A percentile compares a stretch with the other conserved stretches of the same genome.
These are phyloP conservation scores for Chondrilla cf. caribensis DNA, from an alignment of 37 sponge, comb jelly and placozoan species.

Conservation along the genomic window DNA sequence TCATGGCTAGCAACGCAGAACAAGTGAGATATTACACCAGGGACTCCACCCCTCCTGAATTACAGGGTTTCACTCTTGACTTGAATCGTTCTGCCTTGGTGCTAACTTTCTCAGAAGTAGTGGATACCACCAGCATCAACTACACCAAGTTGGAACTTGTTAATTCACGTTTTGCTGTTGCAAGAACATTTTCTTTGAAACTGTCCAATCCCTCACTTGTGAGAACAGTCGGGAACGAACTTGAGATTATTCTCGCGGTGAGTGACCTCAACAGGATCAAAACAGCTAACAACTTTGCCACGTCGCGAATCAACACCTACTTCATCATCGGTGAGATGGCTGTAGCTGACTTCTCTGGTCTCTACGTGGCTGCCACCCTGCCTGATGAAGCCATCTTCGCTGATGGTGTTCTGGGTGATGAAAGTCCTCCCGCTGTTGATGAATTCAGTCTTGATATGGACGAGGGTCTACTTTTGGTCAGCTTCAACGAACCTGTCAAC, in stretches of 20 bases:
- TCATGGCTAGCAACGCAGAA: conserved; percentile 24
- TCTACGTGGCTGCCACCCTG: conserved; percentile 21
- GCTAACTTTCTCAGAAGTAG: conserved; percentile 73
- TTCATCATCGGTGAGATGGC: conserved; percentile 28
- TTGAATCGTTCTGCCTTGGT: conserved; percentile 42
- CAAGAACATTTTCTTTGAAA: conserved; percentile 27
- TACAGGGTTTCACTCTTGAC: conserved; percentile 51
- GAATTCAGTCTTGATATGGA: conserved; percentile 59
- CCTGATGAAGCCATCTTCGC: conserved; percentile 27
- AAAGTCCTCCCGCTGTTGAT: conserved; percentile 47
- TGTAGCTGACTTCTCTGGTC: conserved; percentile 59
- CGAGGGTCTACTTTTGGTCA: conserved; percentile 45
- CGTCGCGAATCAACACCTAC: conserved; percentile 32
- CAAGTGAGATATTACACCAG: conserved; percentile 33
- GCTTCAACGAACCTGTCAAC: conserved; percentile 80
- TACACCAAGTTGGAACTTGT: conserved; percentile 39
- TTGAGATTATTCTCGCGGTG: conserved; percentile 46
- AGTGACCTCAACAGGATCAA: conserved; percentile 73
- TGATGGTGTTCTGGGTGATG: conserved; percentile 33
- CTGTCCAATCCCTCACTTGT: conserved; percentile 23
- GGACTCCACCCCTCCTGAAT: conserved; percentile 62
- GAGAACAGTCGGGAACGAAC: conserved; percentile 22
- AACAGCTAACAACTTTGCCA: conserved; percentile 18
- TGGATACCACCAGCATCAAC: conserved; percentile 48
- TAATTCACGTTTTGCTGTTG: conserved; percentile 1